Evolutionary conservation across 2,113 vertebrate genomes (phyloP), one percentile per base, ranked within the genome.

Genomic region (Daboia siamensis): DNA sequence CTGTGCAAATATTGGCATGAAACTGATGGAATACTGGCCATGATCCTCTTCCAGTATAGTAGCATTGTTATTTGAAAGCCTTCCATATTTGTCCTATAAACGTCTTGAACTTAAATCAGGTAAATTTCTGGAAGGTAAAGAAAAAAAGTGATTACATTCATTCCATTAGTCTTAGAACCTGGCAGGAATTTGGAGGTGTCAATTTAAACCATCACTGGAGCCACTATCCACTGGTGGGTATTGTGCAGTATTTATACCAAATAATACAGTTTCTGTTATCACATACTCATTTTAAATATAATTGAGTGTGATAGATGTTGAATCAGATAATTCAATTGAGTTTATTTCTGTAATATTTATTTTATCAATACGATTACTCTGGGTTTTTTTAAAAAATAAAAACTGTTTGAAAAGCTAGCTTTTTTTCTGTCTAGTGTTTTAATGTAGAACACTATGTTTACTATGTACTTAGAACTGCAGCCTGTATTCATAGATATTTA

Each of bases 11-110:
- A 88, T 0, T 90, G 0, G 7, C 26, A 39, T 56, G 90, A 94
- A 96, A 95, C 95, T 95, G 94, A 95, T 94, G 91, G 95, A 95
- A 95, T 90, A 90, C 91, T 90, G 94, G 94, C 94, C 95, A 95
- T 94, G 93, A 91, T 94, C 93, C 93, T 95, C 86, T 93, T 91
- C 7, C 20, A 93, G 29, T 92, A 94, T 84, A 94, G 33, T 0
- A 92, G 54, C 90, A 84, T 48, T 92, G 56, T 86, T 88, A 74
- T 15, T 90, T 84, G 0, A 88, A 94, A 93, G n/a, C 56, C 57
- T 94, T 94, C 57, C 69, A 2, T 95, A 96, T 20, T 2, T 92
- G 69, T 93, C 64, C 15, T 90, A 55, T 90, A 91, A 80, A 29
- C 24, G 85, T 23, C 46, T 87, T 90, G 56, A 54, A 92, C 93